Evolutionary conservation across 2,888 invertebrate species (phyloP).

Genomic region (Andrena dorsata): DNA sequence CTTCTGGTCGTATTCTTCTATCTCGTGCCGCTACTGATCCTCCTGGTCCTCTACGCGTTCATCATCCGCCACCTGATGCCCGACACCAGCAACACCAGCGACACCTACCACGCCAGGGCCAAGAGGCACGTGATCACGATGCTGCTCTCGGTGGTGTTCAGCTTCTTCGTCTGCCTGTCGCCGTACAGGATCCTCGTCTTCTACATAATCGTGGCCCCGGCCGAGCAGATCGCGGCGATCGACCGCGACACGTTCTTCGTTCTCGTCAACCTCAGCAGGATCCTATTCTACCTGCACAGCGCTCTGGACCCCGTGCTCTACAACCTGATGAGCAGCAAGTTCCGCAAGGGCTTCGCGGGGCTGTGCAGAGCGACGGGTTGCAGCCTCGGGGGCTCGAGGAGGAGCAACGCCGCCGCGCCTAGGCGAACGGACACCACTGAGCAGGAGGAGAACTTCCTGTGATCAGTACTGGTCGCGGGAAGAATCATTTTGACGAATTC

Average conservation of each 20-base stretch:
- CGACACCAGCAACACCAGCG: slow-evolving; percentile 89
- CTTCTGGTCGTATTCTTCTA: slow-evolving; percentile 92
- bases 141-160: slow-evolving; percentile 94
- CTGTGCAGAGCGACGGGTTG: slow-evolving; percentile 88
- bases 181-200: slow-evolving; percentile 94
- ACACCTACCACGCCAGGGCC: slow-evolving; percentile 90
- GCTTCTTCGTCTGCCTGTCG: slow-evolving; percentile 95
- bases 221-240: slow-evolving; percentile 89
- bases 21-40: slow-evolving; percentile 91
- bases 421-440: slow-evolving; percentile 67
- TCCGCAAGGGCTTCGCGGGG: slow-evolving; percentile 92
- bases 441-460: slow-evolving; percentile 81
- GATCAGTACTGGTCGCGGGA: slow-evolving; percentile 23
- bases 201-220: slow-evolving; percentile 92
- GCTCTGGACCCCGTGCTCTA: slow-evolving; percentile 97
- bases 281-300: slow-evolving; percentile 95
- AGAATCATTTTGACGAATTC: too few relatives aligned
- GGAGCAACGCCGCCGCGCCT: slow-evolving; percentile 85
- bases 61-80: slow-evolving; percentile 94
- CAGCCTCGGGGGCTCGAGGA: slow-evolving; percentile 84
- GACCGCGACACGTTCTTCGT: slow-evolving; percentile 93
- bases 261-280: slow-evolving; percentile 93
- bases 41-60: slow-evolving; percentile 92
- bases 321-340: slow-evolving; percentile 96
- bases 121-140: slow-evolving; percentile 94